Conservation (phyloP, 2,797 vertebrate species). For the Cryptoblepharus egeriae region DNA sequence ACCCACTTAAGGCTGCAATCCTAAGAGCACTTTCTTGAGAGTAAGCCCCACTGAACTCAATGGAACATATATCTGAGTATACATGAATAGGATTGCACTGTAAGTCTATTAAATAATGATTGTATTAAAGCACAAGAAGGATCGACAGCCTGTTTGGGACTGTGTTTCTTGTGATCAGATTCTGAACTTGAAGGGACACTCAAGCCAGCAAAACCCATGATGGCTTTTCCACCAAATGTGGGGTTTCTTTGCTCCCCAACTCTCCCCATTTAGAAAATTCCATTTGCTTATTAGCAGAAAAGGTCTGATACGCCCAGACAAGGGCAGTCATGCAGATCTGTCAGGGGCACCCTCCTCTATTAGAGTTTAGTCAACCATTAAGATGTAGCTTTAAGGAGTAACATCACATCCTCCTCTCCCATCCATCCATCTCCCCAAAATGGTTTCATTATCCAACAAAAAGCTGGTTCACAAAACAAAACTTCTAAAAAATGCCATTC, state of each 20-base stretch:
- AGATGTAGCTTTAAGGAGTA: conserved; percentile 56
- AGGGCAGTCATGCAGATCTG: conserved; percentile 60
- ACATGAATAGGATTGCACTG: too few species aligned
- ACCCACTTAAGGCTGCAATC: too few species aligned
- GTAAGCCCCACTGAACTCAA: too few species aligned
- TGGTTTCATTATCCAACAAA: conserved; percentile 55
- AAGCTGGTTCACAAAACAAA: conserved; percentile 27
- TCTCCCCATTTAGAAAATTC: conserved; percentile 12
- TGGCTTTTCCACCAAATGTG: background rate
- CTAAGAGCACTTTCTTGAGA: too few species aligned
- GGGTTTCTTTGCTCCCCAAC: background rate
- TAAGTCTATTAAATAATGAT: too few species aligned
- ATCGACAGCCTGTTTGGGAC: too few species aligned
- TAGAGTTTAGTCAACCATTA: conserved; percentile 62
- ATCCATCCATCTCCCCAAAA: conserved; percentile 51
- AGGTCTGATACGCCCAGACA: conserved; percentile 44
- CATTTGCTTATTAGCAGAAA: conserved; percentile 53
- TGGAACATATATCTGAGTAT: too few species aligned
- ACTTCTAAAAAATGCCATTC: conserved; percentile 43
- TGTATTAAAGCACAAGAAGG: too few species aligned
- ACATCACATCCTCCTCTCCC: conserved; percentile 38
- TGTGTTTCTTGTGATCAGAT: background rate
- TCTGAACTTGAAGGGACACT: background rate
- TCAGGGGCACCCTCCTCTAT: conserved; percentile 43
- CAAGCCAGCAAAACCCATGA: background rate